These are phyloP conservation scores for Orientallactaga bullata DNA, from an alignment of 2,113 vertebrate genomes.

Conservation along the genomic window DNA sequence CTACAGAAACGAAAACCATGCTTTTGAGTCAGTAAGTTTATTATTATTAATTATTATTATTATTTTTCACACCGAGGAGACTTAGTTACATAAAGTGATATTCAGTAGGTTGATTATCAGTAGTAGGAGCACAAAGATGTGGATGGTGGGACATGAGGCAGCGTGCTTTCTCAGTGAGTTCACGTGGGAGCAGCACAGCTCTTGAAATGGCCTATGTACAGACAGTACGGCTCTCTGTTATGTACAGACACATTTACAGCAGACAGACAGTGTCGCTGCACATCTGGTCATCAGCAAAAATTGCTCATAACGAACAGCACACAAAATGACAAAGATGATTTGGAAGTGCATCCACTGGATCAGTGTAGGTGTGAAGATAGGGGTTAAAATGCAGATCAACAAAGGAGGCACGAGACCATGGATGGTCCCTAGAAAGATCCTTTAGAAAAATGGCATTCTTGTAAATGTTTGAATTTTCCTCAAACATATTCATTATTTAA, in stretches of 20 bases:
- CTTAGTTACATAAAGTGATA: conserved; percentile 90
- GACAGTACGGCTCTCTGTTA: conserved; percentile 83
- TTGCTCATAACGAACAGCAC: conserved; percentile 42
- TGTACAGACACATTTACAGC: conserved; percentile 85
- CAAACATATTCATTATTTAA: conserved; percentile 4
- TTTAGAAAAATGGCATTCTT: conserved; percentile 80
- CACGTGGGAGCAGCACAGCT: conserved; percentile 84
- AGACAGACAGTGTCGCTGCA: conserved; percentile 63
- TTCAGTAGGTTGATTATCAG: conserved; percentile 89
- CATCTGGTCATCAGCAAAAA: conserved; percentile 70
- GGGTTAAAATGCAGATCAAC: conserved; percentile 63
- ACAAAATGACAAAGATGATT: conserved; percentile 63
- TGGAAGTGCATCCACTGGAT: conserved; percentile 39
- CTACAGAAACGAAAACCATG: conserved; percentile 15
- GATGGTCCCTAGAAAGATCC: conserved; percentile 71
- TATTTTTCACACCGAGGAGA: conserved; percentile 88
- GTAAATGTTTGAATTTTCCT: conserved; percentile 31
- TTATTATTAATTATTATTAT: conserved; percentile 92
- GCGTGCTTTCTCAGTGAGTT: conserved; percentile 88
- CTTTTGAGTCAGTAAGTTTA: conserved; percentile 84
- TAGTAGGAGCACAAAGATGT: conserved; percentile 85
- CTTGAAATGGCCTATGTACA: conserved; percentile 86
- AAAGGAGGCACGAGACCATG: conserved; percentile 58
- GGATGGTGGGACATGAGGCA: conserved; percentile 88
- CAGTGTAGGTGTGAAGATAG: conserved; percentile 18